A percentile compares a stretch with the other conserved stretches of the same genome.
phyloP scores from a whole-genome alignment of 2,113 vertebrate genomes.

The Menura novaehollandiae region DNA sequence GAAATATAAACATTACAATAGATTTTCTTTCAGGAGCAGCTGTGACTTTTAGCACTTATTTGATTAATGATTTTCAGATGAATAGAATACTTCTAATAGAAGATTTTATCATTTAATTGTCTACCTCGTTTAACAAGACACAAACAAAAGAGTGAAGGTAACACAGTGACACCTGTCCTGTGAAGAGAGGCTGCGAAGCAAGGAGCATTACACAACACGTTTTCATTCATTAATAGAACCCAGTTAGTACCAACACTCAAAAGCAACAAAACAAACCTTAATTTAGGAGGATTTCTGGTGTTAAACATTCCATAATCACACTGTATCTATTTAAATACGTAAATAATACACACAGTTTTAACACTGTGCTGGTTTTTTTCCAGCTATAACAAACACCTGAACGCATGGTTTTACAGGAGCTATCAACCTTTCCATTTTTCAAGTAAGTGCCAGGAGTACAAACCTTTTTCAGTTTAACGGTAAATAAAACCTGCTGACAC shows the following conservation, averaged over 20 bases:
- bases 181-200: background rate
- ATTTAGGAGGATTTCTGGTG: background rate
- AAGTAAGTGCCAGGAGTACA: background rate
- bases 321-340: background rate
- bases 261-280: background rate
- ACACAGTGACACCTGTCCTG: background rate
- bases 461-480: background rate
- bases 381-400: background rate
- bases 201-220: background rate
- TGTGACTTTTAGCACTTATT: background rate
- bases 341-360: background rate
- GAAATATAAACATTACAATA: background rate
- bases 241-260: background rate
- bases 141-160: background rate
- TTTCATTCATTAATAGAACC: background rate
- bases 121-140: background rate
- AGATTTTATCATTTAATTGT: background rate
- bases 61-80: background rate
- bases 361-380: background rate
- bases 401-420: background rate
- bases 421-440: background rate
- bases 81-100: background rate
- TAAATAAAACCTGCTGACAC: background rate
- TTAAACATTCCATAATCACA: background rate
- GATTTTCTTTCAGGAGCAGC: background rate